Evolutionary conservation across 2,113 vertebrate genomes (phyloP), one percentile per base, ranked within the genome.

Genomic region (pig (Sus scrofa)): DNA sequence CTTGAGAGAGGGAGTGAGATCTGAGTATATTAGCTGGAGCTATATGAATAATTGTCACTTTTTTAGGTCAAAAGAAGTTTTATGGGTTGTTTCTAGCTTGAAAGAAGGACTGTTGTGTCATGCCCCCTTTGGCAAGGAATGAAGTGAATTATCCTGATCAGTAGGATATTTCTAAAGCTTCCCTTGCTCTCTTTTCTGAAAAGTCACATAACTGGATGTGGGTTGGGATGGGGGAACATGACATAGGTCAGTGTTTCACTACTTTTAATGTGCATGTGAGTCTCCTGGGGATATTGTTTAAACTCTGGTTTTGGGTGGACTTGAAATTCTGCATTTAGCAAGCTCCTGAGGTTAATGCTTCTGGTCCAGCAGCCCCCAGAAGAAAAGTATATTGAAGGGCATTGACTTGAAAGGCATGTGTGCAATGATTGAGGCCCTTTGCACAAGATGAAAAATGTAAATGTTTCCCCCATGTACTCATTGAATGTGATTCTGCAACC

Each of bases 171-270:
- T 96, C 94, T 89, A 86, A 89, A 84, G 58, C 13, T 32, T 74
- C 32, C 65, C 62, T 89, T 75, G 18, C 81, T 88, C 32, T 92
- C 44, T 92, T 87, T 86, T 86, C 78, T 86, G 34, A 79, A 56
- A 62, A 92, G 27, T 92, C 34, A 92, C 2, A 58, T 88, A 32
- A 44, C 3, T 86, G 27, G 86, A 60, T 7, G 15, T 97, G 11
- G 15, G 3, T 63, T 87, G 30, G 19, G 39, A 34, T 56, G 0
- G 3, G 56, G 16, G 27, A 13, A 32, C 10, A 32, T 30, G 54
- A 67, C 60, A 27, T 77, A 27, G 8, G 19, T 52, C 56, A 74
- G 27, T 87, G 56, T 65, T 74, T 78, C 12, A 63, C 60, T 44
- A 2, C 54, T 27, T 79, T 91, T n/a, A 91, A 58, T 16, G 34